Evolutionary conservation across 2,113 vertebrate species (phyloP), one percentile per base, ranked within the genome.

Genomic region (Gopherus evgoodei): DNA sequence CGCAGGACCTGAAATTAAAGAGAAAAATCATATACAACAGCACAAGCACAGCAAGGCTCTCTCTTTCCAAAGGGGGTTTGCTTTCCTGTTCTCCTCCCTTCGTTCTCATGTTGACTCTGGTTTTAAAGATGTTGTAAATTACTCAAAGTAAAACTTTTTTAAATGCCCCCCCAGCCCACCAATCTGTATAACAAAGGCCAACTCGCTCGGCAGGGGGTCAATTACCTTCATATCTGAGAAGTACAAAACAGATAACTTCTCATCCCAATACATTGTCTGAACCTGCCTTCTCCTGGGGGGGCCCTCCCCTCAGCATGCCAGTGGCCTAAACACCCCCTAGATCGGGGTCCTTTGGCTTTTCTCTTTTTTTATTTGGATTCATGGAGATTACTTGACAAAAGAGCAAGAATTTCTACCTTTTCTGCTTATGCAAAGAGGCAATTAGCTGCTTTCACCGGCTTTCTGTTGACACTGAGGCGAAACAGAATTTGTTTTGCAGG

Each of bases 1-100:
- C 44, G 9, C 54, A 44, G 91, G 79, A 95, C 94, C 93, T 96
- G 94, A 50, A 96, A 90, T 59, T 78, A 38, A 62, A 81, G 69
- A 95, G 78, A 80, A 76, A 90, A 52, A 75, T 52, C 31, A 81
- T 52, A 6, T 4, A 81, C 49, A 52, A 22, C 31, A 35, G 79
- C 49, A 81, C 49, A 44, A 8, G 11, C 4, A 44, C 5, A 14
- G 9, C 3, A 16, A 78, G 42, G 42, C 21, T 24, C 75, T 47
- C n/a, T 12, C 42, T 78, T 47, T 47, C 42, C 42, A 4, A 29
- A 47, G 42, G 75, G 75, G 25, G 42, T 8, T 24, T 13, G 80
- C 80, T 81, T n/a, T 38, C 53, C 50, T 31, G 6, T 24, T 53
- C 50, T 4, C 50, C 52, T 38, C 80, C 35, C 52, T 81, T 54